A percentile compares a stretch with the other conserved stretches of the same genome.
phyloP scores from a whole-genome alignment of 2,888 invertebrate genomes.

The Rhagium mordax region DNA sequence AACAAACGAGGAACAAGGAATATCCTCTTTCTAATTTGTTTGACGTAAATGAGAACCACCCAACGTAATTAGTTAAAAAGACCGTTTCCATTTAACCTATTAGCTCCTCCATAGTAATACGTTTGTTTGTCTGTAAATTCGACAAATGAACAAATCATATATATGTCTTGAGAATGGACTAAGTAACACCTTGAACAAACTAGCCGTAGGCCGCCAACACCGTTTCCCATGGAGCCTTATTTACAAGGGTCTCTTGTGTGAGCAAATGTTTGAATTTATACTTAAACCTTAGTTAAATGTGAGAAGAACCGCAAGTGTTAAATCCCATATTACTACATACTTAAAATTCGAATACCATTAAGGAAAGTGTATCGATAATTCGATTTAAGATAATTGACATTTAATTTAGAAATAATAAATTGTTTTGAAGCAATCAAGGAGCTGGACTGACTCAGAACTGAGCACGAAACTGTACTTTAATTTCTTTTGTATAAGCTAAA shows the following conservation, averaged over 20 bases:
- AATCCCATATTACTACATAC: background rate
- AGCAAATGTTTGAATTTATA: conserved; percentile 49
- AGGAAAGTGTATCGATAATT: background rate
- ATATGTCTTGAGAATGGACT: conserved; percentile 32
- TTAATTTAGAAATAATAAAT: no score
- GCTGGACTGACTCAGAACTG: no score
- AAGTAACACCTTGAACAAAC: conserved; percentile 47
- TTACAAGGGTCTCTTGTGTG: conserved; percentile 44
- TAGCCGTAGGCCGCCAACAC: conserved; percentile 48
- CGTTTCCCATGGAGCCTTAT: conserved; percentile 50
- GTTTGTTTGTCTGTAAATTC: conserved; percentile 47
- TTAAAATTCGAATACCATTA: background rate
- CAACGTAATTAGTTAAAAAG: conserved; percentile 16
- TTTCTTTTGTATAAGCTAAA: no score
- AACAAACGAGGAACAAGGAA: background rate
- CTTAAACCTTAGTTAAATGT: conserved; percentile 42
- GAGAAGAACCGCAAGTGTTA: conserved; percentile 39
- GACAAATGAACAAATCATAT: conserved; percentile 42
- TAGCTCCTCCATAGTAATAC: conserved; percentile 31
- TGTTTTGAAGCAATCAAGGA: no score
- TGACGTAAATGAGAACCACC: conserved; percentile 5
- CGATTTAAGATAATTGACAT: background rate
- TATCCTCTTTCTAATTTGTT: conserved; percentile 8
- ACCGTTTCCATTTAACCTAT: conserved; percentile 34
- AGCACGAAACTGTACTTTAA: no score